A percentile compares a stretch with the other conserved stretches of the same genome.
phyloP scores from a whole-genome alignment of 2,888 invertebrate genomes.

The Torymus texanus region DNA sequence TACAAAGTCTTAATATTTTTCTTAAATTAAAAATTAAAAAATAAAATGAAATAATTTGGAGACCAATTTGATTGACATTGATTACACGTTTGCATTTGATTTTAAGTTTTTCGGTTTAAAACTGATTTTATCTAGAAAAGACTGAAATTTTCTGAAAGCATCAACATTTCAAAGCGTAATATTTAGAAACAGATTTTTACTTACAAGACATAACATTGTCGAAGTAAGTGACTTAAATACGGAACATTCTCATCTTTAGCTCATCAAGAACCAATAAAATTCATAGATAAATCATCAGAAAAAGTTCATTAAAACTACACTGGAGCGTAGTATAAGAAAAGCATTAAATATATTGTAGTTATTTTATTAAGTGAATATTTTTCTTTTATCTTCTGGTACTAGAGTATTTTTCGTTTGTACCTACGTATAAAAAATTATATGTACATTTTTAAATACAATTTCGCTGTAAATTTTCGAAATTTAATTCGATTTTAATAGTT shows the following conservation, averaged over 20 bases:
- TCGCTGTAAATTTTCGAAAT: too few relatives aligned
- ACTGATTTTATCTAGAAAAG: conserved; percentile 2
- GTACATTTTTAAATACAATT: too few relatives aligned
- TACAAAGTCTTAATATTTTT: not conserved
- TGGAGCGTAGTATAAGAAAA: not conserved
- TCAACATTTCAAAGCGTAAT: conserved; percentile 5
- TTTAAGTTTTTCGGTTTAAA: conserved; percentile 3
- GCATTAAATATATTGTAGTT: not conserved
- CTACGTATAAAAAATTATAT: too few relatives aligned
- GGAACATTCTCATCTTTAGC: not conserved
- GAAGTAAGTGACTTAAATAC: not conserved
- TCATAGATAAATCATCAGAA: conserved; percentile 4
- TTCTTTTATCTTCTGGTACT: too few relatives aligned
- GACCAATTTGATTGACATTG: conserved; percentile 30
- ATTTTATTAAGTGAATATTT: not conserved
- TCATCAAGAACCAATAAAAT: not conserved
- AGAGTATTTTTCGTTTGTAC: too few relatives aligned
- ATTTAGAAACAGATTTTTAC: conserved; percentile 23
- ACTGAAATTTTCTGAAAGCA: conserved; percentile 5
- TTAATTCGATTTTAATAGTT: too few relatives aligned
- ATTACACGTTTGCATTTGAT: conserved; percentile 6
- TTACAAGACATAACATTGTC: conserved; percentile 16
- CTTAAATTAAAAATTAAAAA: conserved; percentile 36
- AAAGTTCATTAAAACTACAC: conserved; percentile 17
- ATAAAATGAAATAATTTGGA: conserved; percentile 10